Conservation (phyloP, 2,888 invertebrate genomes). For the Nomada hirtipes region DNA sequence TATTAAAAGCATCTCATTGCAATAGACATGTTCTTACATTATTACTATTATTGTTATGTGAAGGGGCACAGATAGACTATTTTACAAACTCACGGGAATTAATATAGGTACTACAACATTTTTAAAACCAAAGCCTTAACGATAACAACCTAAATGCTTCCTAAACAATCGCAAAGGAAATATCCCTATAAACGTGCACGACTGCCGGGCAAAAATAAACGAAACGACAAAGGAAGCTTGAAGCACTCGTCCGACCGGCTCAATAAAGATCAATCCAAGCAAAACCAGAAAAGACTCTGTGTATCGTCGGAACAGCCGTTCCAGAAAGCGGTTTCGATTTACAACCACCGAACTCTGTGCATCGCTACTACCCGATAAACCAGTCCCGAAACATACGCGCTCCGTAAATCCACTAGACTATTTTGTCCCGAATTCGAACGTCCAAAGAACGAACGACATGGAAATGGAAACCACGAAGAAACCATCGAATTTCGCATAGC, state of each 20-base stretch:
- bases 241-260: neutral
- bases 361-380: constrained; percentile 46
- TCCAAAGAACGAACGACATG: neutral
- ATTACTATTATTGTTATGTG: no score
- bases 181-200: neutral
- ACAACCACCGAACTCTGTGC: constrained; percentile 39
- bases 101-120: no score
- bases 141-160: neutral
- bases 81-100: no score
- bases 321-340: constrained; percentile 31
- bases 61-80: no score
- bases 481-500: neutral
- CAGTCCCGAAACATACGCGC: constrained; percentile 19
- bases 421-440: constrained; percentile 43
- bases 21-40: no score
- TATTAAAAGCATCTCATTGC: no score
- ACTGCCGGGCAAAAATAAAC: neutral
- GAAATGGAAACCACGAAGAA: neutral
- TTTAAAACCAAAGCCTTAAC: neutral
- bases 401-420: constrained; percentile 44
- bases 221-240: neutral
- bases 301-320: constrained; percentile 31
- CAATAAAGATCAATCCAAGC: constrained; percentile 37
- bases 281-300: constrained; percentile 24
- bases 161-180: no score